Conservation (phyloP, 2,113 vertebrate genomes). For the Laterallus jamaicensis region DNA sequence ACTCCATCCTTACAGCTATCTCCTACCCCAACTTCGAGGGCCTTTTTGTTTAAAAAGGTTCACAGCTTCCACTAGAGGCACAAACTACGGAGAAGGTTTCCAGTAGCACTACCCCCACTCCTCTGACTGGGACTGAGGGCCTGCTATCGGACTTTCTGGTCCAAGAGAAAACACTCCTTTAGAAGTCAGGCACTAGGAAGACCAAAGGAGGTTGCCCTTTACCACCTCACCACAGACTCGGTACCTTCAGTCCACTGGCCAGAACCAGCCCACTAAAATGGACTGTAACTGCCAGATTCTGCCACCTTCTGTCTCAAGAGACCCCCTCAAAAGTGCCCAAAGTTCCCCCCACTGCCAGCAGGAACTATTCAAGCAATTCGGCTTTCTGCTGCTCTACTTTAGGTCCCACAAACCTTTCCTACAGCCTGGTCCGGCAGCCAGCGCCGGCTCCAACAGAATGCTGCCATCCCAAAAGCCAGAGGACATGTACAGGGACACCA, state of each 20-base stretch:
- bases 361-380: background rate
- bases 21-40: background rate
- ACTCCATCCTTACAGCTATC: background rate
- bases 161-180: background rate
- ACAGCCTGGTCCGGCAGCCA: background rate
- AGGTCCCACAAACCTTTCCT: background rate
- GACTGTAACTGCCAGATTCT: background rate
- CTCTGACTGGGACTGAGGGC: background rate
- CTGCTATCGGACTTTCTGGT: background rate
- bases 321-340: background rate
- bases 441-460: background rate
- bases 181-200: background rate
- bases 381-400: background rate
- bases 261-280: background rate
- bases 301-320: background rate
- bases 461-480: background rate
- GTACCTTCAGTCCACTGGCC: background rate
- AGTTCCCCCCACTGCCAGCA: accelerated
- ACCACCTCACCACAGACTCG: background rate
- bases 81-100: background rate
- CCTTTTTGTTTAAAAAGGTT: background rate
- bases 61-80: background rate
- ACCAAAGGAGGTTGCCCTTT: background rate
- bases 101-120: accelerated
- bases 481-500: background rate